Evolutionary conservation across 2,113 vertebrate species (phyloP), one percentile per base, ranked within the genome.

Genomic region (Microcebus jonahi): DNA sequence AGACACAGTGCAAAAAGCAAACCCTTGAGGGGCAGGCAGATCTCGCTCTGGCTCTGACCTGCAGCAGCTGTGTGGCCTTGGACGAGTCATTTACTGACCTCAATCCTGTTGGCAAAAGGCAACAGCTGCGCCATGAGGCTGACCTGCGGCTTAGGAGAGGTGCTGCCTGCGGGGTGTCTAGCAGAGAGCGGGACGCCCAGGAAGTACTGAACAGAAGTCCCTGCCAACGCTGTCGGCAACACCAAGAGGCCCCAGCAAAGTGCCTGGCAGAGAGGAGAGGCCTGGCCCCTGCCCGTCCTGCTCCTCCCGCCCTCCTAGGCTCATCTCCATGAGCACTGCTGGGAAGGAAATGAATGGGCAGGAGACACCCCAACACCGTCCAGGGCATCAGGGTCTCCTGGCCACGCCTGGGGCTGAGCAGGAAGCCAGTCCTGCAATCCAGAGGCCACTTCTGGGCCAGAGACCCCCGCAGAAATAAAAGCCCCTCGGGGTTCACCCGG

Each of bases 291-390:
- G 63, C 29, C 34, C 45, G 10, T 53, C 55, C 75, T 42, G 53
- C 3, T 4, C 20, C 31, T 17, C 5, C n/a, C 45, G 21, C 15
- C 13, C 57, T 84, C 45, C 18, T 2, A 20, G 65, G 55, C 65
- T 36, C 8, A 25, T 31, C 39, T 27, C 21, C n/a, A 6, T n/a
- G 63, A 48, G 5, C 13, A 2, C 39, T 39, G 23, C 10, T 11
- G n/a, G 48, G 23, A 61, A 34, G 36, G 4, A n/a, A 80, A 63
- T 50, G 27, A 17, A 48, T 12, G 34, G 14, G 36, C 23, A 10
- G 1, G 29, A 31, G 42, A 20, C 1, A 6, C n/a, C 48, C 45
- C 1, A 12, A 11, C 1, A 25, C 29, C 48, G 18, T 53, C 1
- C 6, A 36, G 50, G 34, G 87, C 14, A 27, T 17, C 9, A 42